A percentile compares a stretch with the other conserved stretches of the same genome.
phyloP scores from a whole-genome alignment of 2,888 invertebrate genomes.

The Netelia fuscicornis region DNA sequence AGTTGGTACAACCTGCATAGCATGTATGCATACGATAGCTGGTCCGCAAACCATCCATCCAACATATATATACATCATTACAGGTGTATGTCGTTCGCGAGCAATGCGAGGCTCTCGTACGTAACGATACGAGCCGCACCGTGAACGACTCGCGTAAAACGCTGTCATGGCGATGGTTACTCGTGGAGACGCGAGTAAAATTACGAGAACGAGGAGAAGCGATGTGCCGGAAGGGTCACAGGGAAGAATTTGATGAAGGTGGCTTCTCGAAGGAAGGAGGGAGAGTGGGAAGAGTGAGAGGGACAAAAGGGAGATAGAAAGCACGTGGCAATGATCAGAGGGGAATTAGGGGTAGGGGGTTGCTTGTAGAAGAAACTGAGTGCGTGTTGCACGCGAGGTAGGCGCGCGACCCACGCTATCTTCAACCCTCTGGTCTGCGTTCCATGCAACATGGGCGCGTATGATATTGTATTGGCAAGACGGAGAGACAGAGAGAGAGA shows the following conservation, averaged over 20 bases:
- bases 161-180: constrained; percentile 60
- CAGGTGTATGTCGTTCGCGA: constrained; percentile 1
- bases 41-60: no score
- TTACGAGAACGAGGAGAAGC: constrained; percentile 20
- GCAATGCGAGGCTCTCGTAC: constrained; percentile 22
- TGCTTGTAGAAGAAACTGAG: constrained; percentile 52
- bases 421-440: not conserved
- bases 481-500: not conserved
- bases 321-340: constrained; percentile 16
- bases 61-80: constrained; percentile 6
- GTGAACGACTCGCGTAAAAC: constrained; percentile 47
- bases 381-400: constrained; percentile 70
- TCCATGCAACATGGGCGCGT: not conserved
- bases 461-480: constrained; percentile 39
- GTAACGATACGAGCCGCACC: constrained; percentile 29
- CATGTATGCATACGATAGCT: no score
- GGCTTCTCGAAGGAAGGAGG: not conserved
- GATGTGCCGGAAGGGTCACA: constrained; percentile 13
- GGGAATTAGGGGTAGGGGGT: constrained; percentile 9
- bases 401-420: constrained; percentile 60
- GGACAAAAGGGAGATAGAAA: constrained; percentile 24
- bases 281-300: constrained; percentile 13
- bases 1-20: no score
- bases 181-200: constrained; percentile 13
- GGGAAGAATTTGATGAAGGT: not conserved